Conservation (phyloP, 2,113 vertebrate species). For the Pelobates fuscus region DNA sequence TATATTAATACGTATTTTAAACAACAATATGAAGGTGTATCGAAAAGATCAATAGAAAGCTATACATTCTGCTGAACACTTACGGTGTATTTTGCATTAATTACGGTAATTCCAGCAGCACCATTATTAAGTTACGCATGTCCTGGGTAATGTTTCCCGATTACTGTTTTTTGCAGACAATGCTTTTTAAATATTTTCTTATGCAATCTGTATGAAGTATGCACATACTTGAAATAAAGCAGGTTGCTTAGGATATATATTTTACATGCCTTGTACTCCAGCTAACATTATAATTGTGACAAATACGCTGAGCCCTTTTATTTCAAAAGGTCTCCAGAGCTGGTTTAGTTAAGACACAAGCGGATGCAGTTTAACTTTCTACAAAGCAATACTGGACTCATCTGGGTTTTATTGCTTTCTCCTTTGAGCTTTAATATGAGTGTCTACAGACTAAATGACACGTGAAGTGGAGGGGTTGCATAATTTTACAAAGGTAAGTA, state of each 20-base stretch:
- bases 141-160: too few species aligned
- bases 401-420: constrained; percentile 47
- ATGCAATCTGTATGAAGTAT: too few species aligned
- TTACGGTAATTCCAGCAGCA: too few species aligned
- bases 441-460: constrained; percentile 34
- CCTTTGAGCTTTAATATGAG: constrained; percentile 25
- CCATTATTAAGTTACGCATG: too few species aligned
- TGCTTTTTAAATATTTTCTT: too few species aligned
- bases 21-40: too few species aligned
- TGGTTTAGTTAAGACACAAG: constrained; percentile 17
- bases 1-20: too few species aligned
- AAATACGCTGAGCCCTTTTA: constrained; percentile 32
- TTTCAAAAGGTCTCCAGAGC: constrained; percentile 17
- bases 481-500: constrained; percentile 24
- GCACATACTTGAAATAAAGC: too few species aligned
- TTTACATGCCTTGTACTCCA: constrained; percentile 19
- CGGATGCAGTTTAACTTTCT: constrained; percentile 29
- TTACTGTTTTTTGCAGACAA: too few species aligned
- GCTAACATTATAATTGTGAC: constrained; percentile 17
- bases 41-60: too few species aligned
- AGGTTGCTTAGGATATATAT: constrained; percentile 15
- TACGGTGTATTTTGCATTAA: too few species aligned
- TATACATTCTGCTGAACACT: too few species aligned
- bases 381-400: constrained; percentile 33
- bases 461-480: constrained; percentile 9